Percentiles rank a stretch among this genome's conserved stretches.
Evolutionary conservation across 1,140 invertebrate species (phyloP).

Genomic region (Trinorchestia longiramus): DNA sequence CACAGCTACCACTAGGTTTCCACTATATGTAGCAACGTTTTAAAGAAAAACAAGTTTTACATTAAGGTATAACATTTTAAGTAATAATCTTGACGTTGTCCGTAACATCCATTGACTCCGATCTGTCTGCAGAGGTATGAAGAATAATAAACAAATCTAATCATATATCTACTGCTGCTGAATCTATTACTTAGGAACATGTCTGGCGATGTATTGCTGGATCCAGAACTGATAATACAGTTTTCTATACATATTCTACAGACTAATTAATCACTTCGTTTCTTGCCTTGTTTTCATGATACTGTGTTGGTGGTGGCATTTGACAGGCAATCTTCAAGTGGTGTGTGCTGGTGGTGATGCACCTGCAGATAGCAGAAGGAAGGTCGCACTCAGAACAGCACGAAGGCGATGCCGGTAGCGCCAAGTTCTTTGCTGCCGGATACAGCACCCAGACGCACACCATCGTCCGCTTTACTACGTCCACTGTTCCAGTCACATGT

Average conservation of each 20-base stretch:
- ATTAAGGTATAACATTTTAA: not conserved
- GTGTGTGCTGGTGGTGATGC: not conserved
- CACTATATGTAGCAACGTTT: too few relatives aligned
- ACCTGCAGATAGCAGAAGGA: not conserved
- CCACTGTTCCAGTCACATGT: not conserved
- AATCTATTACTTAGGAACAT: not conserved
- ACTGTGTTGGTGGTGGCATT: not conserved
- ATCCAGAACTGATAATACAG: not conserved
- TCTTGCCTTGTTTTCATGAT: not conserved
- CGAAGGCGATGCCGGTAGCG: not conserved
- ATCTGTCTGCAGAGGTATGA: not conserved
- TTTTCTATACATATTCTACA: not conserved
- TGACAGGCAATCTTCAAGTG: not conserved
- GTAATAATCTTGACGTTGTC: not conserved
- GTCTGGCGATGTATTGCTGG: not conserved
- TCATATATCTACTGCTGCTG: not conserved
- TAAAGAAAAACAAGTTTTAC: too few relatives aligned
- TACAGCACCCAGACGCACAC: constrained; percentile 2
- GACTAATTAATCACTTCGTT: not conserved
- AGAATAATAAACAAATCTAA: not conserved
- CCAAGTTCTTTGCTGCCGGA: not conserved
- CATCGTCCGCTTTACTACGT: not conserved
- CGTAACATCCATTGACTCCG: not conserved
- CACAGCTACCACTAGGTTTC: too few relatives aligned
- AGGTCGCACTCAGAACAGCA: not conserved